Evolutionary conservation across 2,888 invertebrate genomes (phyloP).

Genomic region (Halictus quadricinctus): DNA sequence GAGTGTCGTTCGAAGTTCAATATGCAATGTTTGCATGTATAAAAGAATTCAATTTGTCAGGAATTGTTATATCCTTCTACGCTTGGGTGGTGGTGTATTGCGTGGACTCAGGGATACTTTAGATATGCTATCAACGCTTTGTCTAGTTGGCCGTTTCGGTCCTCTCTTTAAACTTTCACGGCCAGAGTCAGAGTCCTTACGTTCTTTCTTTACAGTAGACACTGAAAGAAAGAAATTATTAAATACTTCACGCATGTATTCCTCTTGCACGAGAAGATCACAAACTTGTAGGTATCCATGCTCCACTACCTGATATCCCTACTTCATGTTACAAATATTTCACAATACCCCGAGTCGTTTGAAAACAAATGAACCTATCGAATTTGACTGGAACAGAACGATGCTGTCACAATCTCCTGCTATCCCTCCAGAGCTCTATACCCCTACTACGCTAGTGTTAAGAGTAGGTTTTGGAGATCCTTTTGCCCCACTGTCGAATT

Average conservation of each 20-base stretch:
- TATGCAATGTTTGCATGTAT: not conserved
- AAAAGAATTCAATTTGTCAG: constrained; percentile 1
- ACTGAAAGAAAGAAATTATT: constrained; percentile 46
- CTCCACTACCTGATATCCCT: not conserved
- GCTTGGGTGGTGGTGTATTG: constrained; percentile 80
- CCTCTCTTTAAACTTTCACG: constrained; percentile 79
- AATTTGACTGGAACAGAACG: no score
- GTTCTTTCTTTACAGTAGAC: constrained; percentile 77
- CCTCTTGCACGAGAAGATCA: not conserved
- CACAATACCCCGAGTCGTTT: no score
- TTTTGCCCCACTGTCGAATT: not conserved
- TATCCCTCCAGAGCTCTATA: no score
- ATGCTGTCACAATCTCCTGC: no score
- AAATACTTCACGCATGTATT: not conserved
- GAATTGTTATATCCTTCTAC: constrained; percentile 78
- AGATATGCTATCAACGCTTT: constrained; percentile 78
- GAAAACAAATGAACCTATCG: no score
- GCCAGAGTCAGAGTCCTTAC: constrained; percentile 79
- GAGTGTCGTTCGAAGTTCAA: not conserved
- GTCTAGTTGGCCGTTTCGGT: constrained; percentile 80
- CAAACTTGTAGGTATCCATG: not conserved
- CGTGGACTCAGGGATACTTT: constrained; percentile 80
- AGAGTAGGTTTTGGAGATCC: no score
- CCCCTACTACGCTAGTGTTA: no score
- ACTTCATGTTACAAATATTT: no score